Conservation (phyloP, 2,797 vertebrate species). For the Anableps anableps region DNA sequence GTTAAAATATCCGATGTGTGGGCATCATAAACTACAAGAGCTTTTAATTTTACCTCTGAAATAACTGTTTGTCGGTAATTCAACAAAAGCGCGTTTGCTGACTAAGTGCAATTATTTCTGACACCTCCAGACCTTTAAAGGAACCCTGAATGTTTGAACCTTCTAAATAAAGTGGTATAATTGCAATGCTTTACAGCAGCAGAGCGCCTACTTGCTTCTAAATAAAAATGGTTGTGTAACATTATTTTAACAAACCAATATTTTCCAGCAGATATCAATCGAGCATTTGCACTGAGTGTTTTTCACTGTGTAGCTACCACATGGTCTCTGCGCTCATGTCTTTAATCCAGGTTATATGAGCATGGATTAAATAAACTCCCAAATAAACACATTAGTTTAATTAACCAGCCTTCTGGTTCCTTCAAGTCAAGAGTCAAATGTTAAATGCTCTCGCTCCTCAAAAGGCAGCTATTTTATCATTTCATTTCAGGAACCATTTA, state of each 20-base stretch:
- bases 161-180: not conserved
- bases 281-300: not conserved
- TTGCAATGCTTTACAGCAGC: not conserved
- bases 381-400: not conserved
- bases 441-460: no score
- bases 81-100: not conserved
- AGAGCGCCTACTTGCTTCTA: not conserved
- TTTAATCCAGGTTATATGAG: constrained; percentile 1
- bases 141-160: not conserved
- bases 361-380: not conserved
- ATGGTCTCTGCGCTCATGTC: not conserved
- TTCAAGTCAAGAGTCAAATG: not conserved
- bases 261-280: not conserved
- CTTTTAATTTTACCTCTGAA: not conserved
- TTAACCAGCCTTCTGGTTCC: not conserved
- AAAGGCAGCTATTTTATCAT: not conserved
- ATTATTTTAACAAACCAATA: not conserved
- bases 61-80: not conserved
- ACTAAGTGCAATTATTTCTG: not conserved
- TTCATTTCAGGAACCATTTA: not conserved
- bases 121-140: not conserved
- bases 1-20: not conserved
- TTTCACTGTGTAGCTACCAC: not conserved
- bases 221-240: not conserved
- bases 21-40: not conserved